A percentile compares a stretch with the other conserved stretches of the same genome.
Conservation (phyloP, 1,140 invertebrate genomes). For the Littorina saxatilis region DNA sequence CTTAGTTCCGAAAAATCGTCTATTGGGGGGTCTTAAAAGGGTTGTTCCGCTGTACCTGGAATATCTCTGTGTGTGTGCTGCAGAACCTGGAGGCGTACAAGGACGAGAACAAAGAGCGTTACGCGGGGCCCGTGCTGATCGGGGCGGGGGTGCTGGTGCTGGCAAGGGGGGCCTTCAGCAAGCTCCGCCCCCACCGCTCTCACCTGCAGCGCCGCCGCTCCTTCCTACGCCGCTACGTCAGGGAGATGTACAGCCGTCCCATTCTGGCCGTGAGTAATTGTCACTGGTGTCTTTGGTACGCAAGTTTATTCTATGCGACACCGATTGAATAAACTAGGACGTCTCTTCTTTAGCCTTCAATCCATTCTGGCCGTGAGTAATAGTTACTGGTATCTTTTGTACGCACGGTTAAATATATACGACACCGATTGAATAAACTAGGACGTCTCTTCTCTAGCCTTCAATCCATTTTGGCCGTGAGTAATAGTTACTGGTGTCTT, state of each 20-base stretch:
- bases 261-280: conserved; percentile 59
- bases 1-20: no score
- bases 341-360: no score
- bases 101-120: conserved; percentile 58
- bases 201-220: conserved; percentile 48
- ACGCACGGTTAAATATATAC: no score
- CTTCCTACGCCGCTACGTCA: conserved; percentile 56
- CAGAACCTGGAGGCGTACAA: conserved; percentile 60
- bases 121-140: conserved; percentile 66
- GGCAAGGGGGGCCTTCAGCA: conserved; percentile 61
- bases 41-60: no score
- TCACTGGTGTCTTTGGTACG: neutral
- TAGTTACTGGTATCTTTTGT: neutral
- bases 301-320: neutral
- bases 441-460: no score
- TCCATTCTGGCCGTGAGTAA: no score
- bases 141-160: conserved; percentile 62
- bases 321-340: no score
- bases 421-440: no score
- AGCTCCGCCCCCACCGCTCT: conserved; percentile 49
- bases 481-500: conserved; percentile 10
- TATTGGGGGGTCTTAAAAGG: no score
- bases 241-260: conserved; percentile 61
- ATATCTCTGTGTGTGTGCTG: no score
- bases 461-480: conserved; percentile 61